Base-by-base conservation (phyloP, 2,888 invertebrate species). In the Andricus quercusramuli region DNA sequence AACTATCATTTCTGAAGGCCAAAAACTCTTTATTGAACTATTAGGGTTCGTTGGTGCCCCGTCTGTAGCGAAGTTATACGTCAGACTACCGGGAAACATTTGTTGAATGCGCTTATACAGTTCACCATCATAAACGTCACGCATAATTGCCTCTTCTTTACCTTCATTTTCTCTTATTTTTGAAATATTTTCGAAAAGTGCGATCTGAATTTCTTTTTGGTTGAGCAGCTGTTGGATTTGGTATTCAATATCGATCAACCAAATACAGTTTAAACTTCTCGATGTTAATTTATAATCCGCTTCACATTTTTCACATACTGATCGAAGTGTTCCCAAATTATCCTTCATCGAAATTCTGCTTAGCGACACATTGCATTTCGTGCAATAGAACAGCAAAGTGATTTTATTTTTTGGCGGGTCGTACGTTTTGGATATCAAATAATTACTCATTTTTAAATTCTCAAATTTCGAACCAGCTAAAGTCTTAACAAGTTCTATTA, bases 1-100 rank as follows among this genome's bases (percentile, higher is more conserved):
- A 22, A 70, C 9, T 17, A 70, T 70, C 51, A 70, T 70, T 70
- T 70, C 44, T 51, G 25, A 70, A 47, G 70, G 70, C 70, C 70
- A 70, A 8, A 70, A 70, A 70, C 70, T 70, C 17, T 22, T 70
- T 29, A 29, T n/a, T 17, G 70, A 70, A 70, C 70, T 70, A n/a
- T 70, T 70, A 3, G 29, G 70, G 29, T 56, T 51, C 17, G 47
- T 70, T 8, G 70, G 70, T 70, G 51, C 70, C 20, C 70, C 70
- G 37, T 70, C 51, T 15, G 70, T 70, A 17, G 22, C 15, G 41
- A 70, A 51, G 32, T 29, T 51, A 56, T 47, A 70, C n/a, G 70
- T 70, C 8, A 70, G 41, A 56, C 32, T 20, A 29, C 70, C 22
- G 17, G 22, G 51, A 3, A 37, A 22, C 13, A 22, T 44, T 44